Evolutionary conservation across 2,888 invertebrate genomes (phyloP).

Genomic region (Limnephilus lunatus): DNA sequence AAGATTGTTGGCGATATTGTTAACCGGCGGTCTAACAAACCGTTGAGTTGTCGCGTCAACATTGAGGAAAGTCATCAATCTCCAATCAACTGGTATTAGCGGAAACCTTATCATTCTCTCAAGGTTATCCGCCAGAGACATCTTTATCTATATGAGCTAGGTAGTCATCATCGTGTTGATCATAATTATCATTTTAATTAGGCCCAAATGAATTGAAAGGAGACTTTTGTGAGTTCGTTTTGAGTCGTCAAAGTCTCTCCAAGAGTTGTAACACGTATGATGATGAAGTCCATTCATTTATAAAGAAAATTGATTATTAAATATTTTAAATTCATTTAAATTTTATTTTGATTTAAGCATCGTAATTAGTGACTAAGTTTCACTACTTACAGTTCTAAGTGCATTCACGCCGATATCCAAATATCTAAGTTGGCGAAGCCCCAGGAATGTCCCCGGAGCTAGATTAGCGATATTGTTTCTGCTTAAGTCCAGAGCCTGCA

Average conservation of each 20-base stretch:
- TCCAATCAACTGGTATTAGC: not conserved
- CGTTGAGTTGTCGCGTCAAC: too few relatives aligned
- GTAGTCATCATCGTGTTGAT: not conserved
- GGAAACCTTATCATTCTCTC: too few relatives aligned
- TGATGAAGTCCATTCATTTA: too few relatives aligned
- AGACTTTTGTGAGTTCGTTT: not conserved
- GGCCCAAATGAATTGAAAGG: not conserved
- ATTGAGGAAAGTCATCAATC: not conserved
- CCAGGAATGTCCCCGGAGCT: slow-evolving; percentile 88
- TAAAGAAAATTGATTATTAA: too few relatives aligned
- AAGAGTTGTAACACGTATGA: too few relatives aligned
- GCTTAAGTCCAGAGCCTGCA: slow-evolving; percentile 89
- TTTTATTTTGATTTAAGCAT: too few relatives aligned
- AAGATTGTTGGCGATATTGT: too few relatives aligned
- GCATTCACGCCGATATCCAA: slow-evolving; percentile 92
- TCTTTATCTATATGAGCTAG: not conserved
- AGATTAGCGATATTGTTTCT: slow-evolving; percentile 90
- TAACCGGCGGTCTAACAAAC: too few relatives aligned
- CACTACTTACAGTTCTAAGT: slow-evolving; percentile 85
- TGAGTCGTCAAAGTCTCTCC: not conserved
- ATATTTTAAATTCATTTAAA: too few relatives aligned
- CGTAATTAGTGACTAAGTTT: not conserved
- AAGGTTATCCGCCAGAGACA: too few relatives aligned
- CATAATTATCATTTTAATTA: too few relatives aligned
- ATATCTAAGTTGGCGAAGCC: slow-evolving; percentile 83